Percentiles rank a stretch among this genome's conserved stretches.
Evolutionary conservation across 2,888 invertebrate genomes (phyloP).

Genomic region (Yponomeuta cagnagella): DNA sequence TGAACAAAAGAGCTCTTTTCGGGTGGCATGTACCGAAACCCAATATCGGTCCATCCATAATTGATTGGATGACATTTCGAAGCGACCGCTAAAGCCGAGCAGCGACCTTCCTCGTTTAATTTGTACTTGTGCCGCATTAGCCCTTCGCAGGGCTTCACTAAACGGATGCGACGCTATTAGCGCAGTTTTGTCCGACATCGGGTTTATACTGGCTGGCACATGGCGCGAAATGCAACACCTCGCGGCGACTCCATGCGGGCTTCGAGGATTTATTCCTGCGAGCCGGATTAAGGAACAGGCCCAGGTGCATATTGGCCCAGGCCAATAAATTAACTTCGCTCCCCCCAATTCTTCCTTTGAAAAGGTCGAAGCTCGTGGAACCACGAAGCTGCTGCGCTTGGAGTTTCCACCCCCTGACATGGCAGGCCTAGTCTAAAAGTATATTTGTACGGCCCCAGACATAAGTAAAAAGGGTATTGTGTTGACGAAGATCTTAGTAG

Average conservation of each 20-base stretch:
- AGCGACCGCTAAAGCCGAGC: conserved; percentile 29
- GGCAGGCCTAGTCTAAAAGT: too few species aligned
- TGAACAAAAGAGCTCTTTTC: background rate
- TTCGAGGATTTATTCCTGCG: background rate
- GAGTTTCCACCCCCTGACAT: too few species aligned
- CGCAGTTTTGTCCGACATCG: conserved; percentile 40
- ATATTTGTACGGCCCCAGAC: too few species aligned
- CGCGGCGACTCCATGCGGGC: background rate
- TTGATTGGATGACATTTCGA: conserved; percentile 60
- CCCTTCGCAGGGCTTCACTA: conserved; percentile 55
- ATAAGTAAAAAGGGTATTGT: too few species aligned
- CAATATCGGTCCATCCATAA: conserved; percentile 35
- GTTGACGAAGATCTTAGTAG: too few species aligned
- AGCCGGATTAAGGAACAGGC: background rate
- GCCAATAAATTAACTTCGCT: too few species aligned
- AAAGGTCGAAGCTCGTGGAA: too few species aligned
- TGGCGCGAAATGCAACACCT: conserved; percentile 1
- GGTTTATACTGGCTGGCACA: background rate
- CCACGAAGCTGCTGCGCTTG: too few species aligned
- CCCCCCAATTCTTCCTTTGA: too few species aligned
- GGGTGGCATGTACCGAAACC: background rate
- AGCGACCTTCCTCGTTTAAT: conserved; percentile 51
- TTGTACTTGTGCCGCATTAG: conserved; percentile 26
- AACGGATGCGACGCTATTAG: conserved; percentile 56
- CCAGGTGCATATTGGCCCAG: too few species aligned